phyloP scores from a whole-genome alignment of 2,113 vertebrate species.

The Dolichotis patagonum region DNA sequence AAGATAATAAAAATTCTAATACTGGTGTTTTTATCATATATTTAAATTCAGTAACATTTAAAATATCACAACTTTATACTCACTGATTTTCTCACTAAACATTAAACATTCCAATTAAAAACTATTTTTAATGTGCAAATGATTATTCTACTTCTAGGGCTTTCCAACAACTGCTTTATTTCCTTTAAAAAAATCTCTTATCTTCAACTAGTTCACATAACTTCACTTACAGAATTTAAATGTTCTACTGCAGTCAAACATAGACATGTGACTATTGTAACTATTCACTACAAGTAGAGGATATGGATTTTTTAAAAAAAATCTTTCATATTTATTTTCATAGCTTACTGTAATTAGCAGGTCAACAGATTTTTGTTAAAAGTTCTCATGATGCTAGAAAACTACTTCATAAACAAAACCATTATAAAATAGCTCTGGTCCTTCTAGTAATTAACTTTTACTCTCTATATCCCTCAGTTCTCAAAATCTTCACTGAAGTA shows the following conservation, averaged over 20 bases:
- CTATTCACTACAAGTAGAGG: neutral
- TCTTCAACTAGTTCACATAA: neutral
- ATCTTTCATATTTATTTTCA: neutral
- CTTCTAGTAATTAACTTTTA: neutral
- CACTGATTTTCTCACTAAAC: slow-evolving; percentile 37
- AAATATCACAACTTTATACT: slow-evolving; percentile 35
- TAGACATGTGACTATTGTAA: neutral
- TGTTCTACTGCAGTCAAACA: slow-evolving; percentile 51
- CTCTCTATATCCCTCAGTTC: neutral
- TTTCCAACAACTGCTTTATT: neutral
- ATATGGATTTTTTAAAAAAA: neutral
- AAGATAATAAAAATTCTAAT: slow-evolving; percentile 32
- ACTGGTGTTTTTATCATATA: neutral
- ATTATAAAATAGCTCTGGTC: neutral
- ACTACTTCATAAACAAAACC: slow-evolving; percentile 19
- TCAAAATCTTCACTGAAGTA: neutral
- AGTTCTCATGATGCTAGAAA: neutral
- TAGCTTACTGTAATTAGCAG: neutral
- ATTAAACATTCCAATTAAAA: slow-evolving; percentile 52
- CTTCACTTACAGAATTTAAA: slow-evolving; percentile 33
- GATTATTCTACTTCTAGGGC: neutral
- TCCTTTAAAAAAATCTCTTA: slow-evolving; percentile 47
- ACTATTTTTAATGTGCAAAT: slow-evolving; percentile 44
- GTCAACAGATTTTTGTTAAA: neutral
- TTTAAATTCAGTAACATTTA: slow-evolving; percentile 53